Percentiles rank a stretch among this genome's conserved stretches.
Conservation (phyloP, 2,797 vertebrate species). For the Bradypodion pumilum region DNA sequence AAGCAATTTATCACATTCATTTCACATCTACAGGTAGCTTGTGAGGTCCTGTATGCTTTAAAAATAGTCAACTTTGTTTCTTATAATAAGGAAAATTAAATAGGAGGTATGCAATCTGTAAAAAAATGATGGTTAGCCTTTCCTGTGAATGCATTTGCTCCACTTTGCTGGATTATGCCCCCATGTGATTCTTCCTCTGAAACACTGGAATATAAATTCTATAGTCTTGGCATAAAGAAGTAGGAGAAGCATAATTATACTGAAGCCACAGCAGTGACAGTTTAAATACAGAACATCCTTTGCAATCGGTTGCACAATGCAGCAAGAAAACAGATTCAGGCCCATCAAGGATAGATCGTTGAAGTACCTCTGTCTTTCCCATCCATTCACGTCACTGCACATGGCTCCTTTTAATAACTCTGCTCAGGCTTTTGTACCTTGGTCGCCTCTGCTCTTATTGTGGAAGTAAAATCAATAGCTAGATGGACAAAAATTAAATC, state of each 20-base stretch:
- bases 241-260: slow-evolving; percentile 45
- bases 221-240: slow-evolving; percentile 24
- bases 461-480: slow-evolving; percentile 72
- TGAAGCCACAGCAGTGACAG: slow-evolving; percentile 59
- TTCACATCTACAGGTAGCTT: not conserved
- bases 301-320: slow-evolving; percentile 61
- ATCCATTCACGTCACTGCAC: slow-evolving; percentile 56
- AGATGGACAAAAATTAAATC: slow-evolving; percentile 77
- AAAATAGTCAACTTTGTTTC: not conserved
- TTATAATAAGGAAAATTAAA: not conserved
- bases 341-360: slow-evolving; percentile 71
- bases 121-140: not conserved
- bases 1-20: no score
- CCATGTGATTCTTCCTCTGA: not conserved
- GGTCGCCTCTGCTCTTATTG: slow-evolving; percentile 52
- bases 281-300: slow-evolving; percentile 73
- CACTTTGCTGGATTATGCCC: not conserved
- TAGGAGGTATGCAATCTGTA: not conserved
- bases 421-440: slow-evolving; percentile 55
- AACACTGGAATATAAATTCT: slow-evolving; percentile 56
- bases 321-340: slow-evolving; percentile 62
- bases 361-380: slow-evolving; percentile 60
- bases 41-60: not conserved
- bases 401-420: slow-evolving; percentile 66
- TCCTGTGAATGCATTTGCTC: not conserved